These are phyloP conservation scores for Drosophila subquinaria DNA, from an alignment of 2,888 invertebrate genomes.

Conservation along the genomic window DNA sequence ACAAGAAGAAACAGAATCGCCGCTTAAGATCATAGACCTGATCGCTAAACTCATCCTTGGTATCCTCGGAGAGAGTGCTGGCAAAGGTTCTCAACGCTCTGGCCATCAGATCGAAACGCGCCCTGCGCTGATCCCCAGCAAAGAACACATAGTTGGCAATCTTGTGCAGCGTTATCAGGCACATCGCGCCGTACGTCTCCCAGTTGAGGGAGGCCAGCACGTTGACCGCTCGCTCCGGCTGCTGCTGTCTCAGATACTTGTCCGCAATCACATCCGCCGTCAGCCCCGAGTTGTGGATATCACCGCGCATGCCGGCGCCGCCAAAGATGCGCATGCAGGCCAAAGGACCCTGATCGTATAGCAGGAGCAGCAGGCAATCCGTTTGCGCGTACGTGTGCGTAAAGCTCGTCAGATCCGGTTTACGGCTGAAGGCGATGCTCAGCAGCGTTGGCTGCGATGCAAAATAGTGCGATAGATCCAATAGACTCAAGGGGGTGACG, in stretches of 20 bases:
- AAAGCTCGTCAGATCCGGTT: conserved; percentile 85
- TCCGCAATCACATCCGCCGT: conserved; percentile 88
- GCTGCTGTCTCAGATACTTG: conserved; percentile 88
- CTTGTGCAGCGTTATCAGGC: conserved; percentile 91
- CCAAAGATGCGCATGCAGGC: conserved; percentile 87
- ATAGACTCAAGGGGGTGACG: conserved; percentile 87
- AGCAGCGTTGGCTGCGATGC: conserved; percentile 87
- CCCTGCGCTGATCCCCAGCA: conserved; percentile 79
- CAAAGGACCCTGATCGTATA: conserved; percentile 89
- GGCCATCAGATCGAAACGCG: conserved; percentile 88
- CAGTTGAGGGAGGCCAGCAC: conserved; percentile 90
- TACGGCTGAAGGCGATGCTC: conserved; percentile 88
- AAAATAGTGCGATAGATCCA: conserved; percentile 88
- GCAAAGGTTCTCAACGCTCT: conserved; percentile 93
- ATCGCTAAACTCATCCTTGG: conserved; percentile 91
- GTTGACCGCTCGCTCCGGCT: conserved; percentile 90
- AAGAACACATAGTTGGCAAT: conserved; percentile 88
- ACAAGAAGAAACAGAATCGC: conserved; percentile 93
- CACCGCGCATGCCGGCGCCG: conserved; percentile 85
- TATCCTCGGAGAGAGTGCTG: conserved; percentile 88
- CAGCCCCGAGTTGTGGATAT: conserved; percentile 86
- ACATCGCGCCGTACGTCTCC: conserved; percentile 91
- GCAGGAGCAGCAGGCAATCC: conserved; percentile 87
- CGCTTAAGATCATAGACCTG: conserved; percentile 93
- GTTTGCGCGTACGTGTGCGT: conserved; percentile 85